These are phyloP conservation scores for Strigamia crassipes DNA, from an alignment of 2,888 invertebrate genomes.

Conservation along the genomic window DNA sequence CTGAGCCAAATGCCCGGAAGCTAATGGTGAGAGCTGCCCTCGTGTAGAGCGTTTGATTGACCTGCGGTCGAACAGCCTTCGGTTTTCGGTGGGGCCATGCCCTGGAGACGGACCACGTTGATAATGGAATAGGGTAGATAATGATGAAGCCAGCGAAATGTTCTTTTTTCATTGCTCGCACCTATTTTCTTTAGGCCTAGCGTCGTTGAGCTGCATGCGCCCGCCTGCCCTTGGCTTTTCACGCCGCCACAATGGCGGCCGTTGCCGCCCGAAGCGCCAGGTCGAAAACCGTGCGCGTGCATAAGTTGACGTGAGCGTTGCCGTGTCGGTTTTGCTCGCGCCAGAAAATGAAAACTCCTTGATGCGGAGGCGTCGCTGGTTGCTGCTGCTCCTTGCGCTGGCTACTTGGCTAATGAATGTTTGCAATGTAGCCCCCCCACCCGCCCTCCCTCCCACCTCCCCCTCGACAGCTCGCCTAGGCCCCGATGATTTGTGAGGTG, in stretches of 20 bases:
- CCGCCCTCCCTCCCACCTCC: slow-evolving; percentile 12
- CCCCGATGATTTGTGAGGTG: slow-evolving; percentile 51
- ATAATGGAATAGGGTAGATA: neutral
- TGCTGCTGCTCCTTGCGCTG: slow-evolving; percentile 45
- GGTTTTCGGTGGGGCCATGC: slow-evolving; percentile 10
- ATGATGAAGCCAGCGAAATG: neutral
- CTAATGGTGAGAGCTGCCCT: slow-evolving; percentile 6
- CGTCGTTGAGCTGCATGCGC: neutral
- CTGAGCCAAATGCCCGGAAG: slow-evolving; percentile 16
- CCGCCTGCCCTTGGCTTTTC: slow-evolving; percentile 1
- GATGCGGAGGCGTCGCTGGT: slow-evolving; percentile 25
- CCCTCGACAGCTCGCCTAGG: slow-evolving; percentile 45
- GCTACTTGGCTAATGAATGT: slow-evolving; percentile 48
- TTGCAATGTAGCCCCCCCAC: slow-evolving; percentile 37
- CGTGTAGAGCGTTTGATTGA: slow-evolving; percentile 3
- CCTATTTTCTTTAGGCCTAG: neutral
- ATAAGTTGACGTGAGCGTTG: neutral
- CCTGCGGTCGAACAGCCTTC: neutral
- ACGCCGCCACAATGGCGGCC: slow-evolving; percentile 13
- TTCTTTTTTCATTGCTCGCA: neutral
- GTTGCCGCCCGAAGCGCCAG: slow-evolving; percentile 6
- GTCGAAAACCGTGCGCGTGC: slow-evolving; percentile 8
- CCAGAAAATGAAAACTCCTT: slow-evolving; percentile 14
- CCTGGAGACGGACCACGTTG: neutral
- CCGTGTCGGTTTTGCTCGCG: slow-evolving; percentile 25